Evolutionary conservation across 2,113 vertebrate genomes (phyloP).

Genomic region (Octodon degus): DNA sequence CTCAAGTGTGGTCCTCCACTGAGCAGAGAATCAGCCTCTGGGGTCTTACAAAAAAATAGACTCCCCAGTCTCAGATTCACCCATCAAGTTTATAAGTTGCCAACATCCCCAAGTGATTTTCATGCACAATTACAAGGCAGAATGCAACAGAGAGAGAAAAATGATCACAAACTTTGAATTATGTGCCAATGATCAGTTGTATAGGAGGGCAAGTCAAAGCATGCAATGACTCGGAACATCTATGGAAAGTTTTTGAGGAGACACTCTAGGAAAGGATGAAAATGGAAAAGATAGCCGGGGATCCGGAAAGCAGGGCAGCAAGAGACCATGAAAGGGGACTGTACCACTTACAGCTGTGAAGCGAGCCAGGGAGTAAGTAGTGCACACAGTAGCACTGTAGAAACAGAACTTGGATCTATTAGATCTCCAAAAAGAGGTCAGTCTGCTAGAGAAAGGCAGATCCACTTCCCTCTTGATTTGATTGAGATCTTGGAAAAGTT

Average conservation of each 20-base stretch:
- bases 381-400: neutral
- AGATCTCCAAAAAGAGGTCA: neutral
- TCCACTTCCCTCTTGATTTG: neutral
- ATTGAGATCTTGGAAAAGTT: neutral
- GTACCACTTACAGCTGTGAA: neutral
- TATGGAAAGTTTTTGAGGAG: neutral
- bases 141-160: neutral
- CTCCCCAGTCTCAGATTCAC: neutral
- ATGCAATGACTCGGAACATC: neutral
- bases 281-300: neutral
- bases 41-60: neutral
- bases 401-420: neutral
- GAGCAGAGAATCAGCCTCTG: neutral
- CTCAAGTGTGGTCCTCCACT: neutral
- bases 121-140: neutral
- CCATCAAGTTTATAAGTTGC: neutral
- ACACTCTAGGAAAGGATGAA: neutral
- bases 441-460: neutral
- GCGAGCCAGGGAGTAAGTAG: neutral
- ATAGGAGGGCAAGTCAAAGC: neutral
- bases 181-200: neutral
- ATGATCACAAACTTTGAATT: neutral
- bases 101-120: neutral
- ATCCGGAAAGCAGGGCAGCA: neutral
- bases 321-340: neutral